A percentile compares a stretch with the other conserved stretches of the same genome.
Conservation (phyloP, 2,888 invertebrate genomes). For the Encarsia formosa region DNA sequence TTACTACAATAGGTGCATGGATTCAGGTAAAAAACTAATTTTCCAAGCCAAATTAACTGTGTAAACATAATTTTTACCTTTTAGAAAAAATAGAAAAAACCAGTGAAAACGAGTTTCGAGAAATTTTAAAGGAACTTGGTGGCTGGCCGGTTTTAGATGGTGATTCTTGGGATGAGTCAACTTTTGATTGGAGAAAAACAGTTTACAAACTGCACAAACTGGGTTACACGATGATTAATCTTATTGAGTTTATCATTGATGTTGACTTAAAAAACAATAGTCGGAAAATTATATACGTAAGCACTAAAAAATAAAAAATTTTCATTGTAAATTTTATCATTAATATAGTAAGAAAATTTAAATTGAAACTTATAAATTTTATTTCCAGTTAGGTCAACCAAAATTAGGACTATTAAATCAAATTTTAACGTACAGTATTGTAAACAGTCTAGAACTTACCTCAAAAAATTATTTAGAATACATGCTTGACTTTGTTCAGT, state of each 20-base stretch:
- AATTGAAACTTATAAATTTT: too few relatives aligned
- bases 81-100: conserved; percentile 15
- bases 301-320: too few relatives aligned
- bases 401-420: conserved; percentile 77
- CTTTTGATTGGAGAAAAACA: conserved; percentile 78
- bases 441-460: conserved; percentile 73
- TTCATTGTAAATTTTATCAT: too few relatives aligned
- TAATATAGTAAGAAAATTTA: too few relatives aligned
- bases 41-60: too few relatives aligned
- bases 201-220: conserved; percentile 73
- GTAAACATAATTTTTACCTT: too few relatives aligned
- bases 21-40: conserved; percentile 77
- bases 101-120: conserved; percentile 61
- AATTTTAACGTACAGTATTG: conserved; percentile 79
- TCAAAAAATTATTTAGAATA: conserved; percentile 79
- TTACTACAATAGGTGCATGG: conserved; percentile 83
- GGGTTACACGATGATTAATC: conserved; percentile 84
- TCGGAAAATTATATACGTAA: conserved; percentile 77
- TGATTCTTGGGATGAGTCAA: conserved; percentile 63
- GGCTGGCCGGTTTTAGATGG: conserved; percentile 89
- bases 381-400: conserved; percentile 77
- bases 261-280: conserved; percentile 81
- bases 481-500: conserved; percentile 79
- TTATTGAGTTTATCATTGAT: conserved; percentile 76
- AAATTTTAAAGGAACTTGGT: conserved; percentile 70